A percentile compares a stretch with the other conserved stretches of the same genome.
Conservation (phyloP, 2,797 vertebrate genomes). For the Geotrypetes seraphini region DNA sequence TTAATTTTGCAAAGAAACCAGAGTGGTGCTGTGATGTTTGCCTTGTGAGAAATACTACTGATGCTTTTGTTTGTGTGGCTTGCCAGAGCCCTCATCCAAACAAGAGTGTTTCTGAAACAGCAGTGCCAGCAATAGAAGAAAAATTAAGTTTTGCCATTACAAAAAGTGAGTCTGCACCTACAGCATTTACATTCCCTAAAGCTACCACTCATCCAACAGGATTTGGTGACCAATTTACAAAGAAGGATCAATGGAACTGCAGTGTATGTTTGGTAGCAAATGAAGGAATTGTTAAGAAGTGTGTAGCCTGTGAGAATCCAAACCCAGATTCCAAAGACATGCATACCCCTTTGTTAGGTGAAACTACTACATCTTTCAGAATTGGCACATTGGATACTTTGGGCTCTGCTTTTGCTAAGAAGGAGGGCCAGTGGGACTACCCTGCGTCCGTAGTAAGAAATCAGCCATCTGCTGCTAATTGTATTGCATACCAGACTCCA, state of each 20-base stretch:
- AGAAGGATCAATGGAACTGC: slow-evolving; percentile 33
- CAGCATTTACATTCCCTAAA: slow-evolving; percentile 28
- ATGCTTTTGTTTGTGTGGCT: slow-evolving; percentile 55
- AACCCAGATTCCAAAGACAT: slow-evolving; percentile 34
- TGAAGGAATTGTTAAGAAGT: slow-evolving; percentile 27
- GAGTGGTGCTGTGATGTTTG: slow-evolving; percentile 75
- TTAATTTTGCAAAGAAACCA: slow-evolving; percentile 68
- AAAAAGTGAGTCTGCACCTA: neutral
- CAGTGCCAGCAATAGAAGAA: slow-evolving; percentile 12
- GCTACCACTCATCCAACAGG: slow-evolving; percentile 10
- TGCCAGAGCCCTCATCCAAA: slow-evolving; percentile 58
- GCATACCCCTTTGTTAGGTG: slow-evolving; percentile 5
- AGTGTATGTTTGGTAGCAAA: slow-evolving; percentile 35
- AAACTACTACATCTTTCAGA: slow-evolving; percentile 24
- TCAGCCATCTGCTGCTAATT: slow-evolving; percentile 36
- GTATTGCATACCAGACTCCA: slow-evolving; percentile 42
- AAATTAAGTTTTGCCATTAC: slow-evolving; percentile 13
- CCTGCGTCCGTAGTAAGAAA: slow-evolving; percentile 64
- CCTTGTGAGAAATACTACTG: slow-evolving; percentile 57
- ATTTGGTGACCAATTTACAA: slow-evolving; percentile 44
- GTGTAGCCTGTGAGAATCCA: slow-evolving; percentile 43
- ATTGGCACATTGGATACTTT: slow-evolving; percentile 33
- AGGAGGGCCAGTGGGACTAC: slow-evolving; percentile 82
- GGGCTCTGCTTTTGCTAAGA: slow-evolving; percentile 56
- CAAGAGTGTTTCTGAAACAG: slow-evolving; percentile 4